These are phyloP conservation scores for Poecile montanus DNA, from an alignment of 2,797 vertebrate species.

Conservation along the genomic window DNA sequence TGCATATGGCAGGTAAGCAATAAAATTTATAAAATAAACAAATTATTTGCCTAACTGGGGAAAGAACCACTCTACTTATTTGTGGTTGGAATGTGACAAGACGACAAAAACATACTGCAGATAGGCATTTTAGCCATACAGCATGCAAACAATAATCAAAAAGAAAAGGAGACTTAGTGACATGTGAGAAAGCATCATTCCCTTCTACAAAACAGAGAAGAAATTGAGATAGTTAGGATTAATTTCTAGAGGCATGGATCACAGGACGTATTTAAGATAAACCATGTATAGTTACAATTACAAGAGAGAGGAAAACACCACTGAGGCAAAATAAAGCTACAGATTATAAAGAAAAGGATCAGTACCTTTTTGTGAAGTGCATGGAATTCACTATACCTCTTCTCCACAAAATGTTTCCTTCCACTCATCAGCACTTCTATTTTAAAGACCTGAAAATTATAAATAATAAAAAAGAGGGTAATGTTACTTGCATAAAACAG, in stretches of 20 bases:
- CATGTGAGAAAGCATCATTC: not conserved
- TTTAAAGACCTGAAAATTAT: constrained; percentile 89
- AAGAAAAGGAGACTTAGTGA: not conserved
- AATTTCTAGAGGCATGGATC: not conserved
- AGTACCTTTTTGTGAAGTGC: constrained; percentile 96
- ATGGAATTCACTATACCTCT: constrained; percentile 98
- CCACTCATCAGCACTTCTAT: constrained; percentile 95
- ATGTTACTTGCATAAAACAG: constrained; percentile 6
- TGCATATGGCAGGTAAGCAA: not conserved
- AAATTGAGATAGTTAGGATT: not conserved
- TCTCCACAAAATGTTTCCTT: constrained; percentile 93
- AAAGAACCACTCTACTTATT: not conserved
- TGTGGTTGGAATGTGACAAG: not conserved
- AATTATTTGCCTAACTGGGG: not conserved
- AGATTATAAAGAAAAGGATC: not conserved
- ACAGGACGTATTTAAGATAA: not conserved
- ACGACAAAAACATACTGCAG: not conserved
- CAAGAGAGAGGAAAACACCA: not conserved
- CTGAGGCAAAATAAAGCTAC: not conserved
- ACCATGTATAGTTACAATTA: not conserved
- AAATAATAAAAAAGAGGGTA: constrained; percentile 62
- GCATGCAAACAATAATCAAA: not conserved
- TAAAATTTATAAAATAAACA: not conserved
- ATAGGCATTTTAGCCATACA: not conserved
- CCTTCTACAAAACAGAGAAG: not conserved